Percentiles rank a stretch among this genome's conserved stretches.
These are phyloP conservation scores for Daboia siamensis DNA, from an alignment of 2,113 vertebrate genomes.

Conservation along the genomic window DNA sequence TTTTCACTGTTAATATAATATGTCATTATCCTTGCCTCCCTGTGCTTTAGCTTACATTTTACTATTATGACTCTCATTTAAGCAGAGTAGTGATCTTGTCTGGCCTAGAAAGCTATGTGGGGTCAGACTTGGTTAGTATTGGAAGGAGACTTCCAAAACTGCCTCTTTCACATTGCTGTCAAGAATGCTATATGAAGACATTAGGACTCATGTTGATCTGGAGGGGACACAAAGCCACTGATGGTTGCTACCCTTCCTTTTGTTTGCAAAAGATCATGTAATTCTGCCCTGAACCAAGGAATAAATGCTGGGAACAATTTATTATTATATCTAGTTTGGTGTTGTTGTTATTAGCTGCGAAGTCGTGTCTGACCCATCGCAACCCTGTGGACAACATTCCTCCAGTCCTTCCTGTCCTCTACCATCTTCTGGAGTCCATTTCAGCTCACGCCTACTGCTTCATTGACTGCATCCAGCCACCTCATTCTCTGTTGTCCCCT, in stretches of 20 bases:
- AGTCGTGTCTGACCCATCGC: no score
- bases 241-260: background rate
- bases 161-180: background rate
- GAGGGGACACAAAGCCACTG: background rate
- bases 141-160: background rate
- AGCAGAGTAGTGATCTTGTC: background rate
- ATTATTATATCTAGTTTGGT: background rate
- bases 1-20: background rate
- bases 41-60: background rate
- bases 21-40: background rate
- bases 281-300: background rate
- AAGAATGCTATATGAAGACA: background rate
- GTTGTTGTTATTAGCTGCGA: no score
- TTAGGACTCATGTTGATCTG: background rate
- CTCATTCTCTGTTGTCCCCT: no score
- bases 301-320: background rate
- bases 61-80: background rate
- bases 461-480: no score
- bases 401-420: no score
- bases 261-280: background rate
- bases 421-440: no score
- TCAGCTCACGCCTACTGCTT: no score
- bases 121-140: background rate
- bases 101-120: background rate
- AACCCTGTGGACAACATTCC: no score